Percentiles rank a stretch among this genome's conserved stretches.
These are phyloP conservation scores for Phyllotreta cruciferae DNA, from an alignment of 2,888 invertebrate genomes.

Conservation along the genomic window DNA sequence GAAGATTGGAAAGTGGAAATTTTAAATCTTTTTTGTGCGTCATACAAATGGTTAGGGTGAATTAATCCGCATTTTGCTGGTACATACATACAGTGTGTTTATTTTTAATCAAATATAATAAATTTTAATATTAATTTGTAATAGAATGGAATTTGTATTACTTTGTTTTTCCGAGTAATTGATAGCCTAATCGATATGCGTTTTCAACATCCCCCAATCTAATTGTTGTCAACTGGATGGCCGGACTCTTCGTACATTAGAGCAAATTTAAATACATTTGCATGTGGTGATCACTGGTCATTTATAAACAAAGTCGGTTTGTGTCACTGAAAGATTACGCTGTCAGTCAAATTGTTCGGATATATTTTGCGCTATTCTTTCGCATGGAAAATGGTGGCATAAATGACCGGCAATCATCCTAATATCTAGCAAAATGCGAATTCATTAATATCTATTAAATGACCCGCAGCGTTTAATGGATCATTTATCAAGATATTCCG, in stretches of 20 bases:
- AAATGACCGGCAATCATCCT: slow-evolving; percentile 47
- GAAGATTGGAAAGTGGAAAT: slow-evolving; percentile 35
- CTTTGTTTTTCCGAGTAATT: slow-evolving; percentile 17
- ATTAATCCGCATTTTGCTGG: slow-evolving; percentile 1
- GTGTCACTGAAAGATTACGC: slow-evolving; percentile 60
- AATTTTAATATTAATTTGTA: neutral
- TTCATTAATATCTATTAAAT: slow-evolving; percentile 46
- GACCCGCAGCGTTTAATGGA: slow-evolving; percentile 32
- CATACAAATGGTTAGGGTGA: slow-evolving; percentile 1
- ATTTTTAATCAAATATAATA: neutral
- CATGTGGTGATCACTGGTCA: slow-evolving; percentile 59
- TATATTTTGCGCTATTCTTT: slow-evolving; percentile 53
- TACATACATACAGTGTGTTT: neutral
- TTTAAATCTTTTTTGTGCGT: slow-evolving; percentile 34
- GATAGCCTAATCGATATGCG: slow-evolving; percentile 25
- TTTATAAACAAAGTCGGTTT: slow-evolving; percentile 58
- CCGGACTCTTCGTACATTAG: slow-evolving; percentile 46
- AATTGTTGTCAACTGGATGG: slow-evolving; percentile 48
- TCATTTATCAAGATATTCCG: slow-evolving; percentile 34
- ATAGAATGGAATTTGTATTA: neutral
- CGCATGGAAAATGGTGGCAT: slow-evolving; percentile 42
- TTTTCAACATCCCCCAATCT: slow-evolving; percentile 31
- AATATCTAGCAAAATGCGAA: slow-evolving; percentile 43
- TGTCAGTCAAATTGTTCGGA: slow-evolving; percentile 57
- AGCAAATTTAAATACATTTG: slow-evolving; percentile 59